Evolutionary conservation across 2,797 vertebrate genomes (phyloP).

Genomic region (Cuniculus paca): DNA sequence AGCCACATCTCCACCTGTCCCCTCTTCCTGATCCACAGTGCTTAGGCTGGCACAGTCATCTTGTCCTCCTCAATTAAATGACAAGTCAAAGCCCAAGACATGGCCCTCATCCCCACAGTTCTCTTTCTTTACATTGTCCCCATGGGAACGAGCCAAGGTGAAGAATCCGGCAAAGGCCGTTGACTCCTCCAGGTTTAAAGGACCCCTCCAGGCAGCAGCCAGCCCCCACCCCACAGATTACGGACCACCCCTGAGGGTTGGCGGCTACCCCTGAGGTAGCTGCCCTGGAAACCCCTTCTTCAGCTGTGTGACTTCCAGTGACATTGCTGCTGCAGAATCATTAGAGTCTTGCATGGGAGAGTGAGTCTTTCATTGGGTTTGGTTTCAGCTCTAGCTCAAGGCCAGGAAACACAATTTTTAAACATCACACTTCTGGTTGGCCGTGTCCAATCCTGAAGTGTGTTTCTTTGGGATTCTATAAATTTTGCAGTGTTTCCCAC

Average conservation of each 20-base stretch:
- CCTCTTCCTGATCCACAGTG: background rate
- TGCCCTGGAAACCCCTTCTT: background rate
- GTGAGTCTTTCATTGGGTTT: background rate
- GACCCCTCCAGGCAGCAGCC: background rate
- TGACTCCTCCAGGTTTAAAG: background rate
- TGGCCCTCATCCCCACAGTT: background rate
- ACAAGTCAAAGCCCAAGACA: background rate
- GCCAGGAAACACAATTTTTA: slow-evolving; percentile 35
- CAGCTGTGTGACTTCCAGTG: background rate
- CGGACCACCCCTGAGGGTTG: background rate
- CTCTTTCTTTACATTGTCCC: background rate
- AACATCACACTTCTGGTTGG: background rate
- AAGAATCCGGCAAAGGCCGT: background rate
- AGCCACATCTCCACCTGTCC: background rate
- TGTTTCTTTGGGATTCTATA: background rate
- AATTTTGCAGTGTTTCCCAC: background rate
- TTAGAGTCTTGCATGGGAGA: background rate
- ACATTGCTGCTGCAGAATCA: background rate
- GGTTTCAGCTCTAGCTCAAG: background rate
- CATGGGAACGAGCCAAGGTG: background rate
- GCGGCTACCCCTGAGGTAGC: background rate
- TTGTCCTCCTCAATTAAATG: background rate
- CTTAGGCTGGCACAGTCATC: background rate
- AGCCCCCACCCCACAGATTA: background rate
- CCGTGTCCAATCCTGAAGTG: slow-evolving; percentile 1